Evolutionary conservation across 2,888 invertebrate species (phyloP).

Genomic region (Eilema sororculum): DNA sequence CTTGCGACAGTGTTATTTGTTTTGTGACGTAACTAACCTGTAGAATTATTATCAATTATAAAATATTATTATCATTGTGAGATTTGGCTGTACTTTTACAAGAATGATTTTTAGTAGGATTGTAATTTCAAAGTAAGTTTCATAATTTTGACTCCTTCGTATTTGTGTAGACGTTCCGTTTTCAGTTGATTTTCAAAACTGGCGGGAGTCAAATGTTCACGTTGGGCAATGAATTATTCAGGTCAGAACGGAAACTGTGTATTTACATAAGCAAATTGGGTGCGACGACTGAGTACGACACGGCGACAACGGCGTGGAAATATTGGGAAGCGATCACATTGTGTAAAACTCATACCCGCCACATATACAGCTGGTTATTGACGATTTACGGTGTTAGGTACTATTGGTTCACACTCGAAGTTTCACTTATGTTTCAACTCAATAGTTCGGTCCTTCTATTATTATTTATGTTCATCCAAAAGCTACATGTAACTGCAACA

Average conservation of each 20-base stretch:
- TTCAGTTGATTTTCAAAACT: conserved; percentile 82
- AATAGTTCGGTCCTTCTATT: background rate
- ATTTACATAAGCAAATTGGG: conserved; percentile 87
- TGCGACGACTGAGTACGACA: conserved; percentile 70
- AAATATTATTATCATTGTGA: too few relatives aligned
- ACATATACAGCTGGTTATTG: background rate
- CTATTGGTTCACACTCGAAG: background rate
- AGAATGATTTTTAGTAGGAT: conserved; percentile 15
- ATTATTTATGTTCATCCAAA: too few relatives aligned
- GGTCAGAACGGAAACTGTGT: conserved; percentile 82
- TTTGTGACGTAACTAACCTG: background rate
- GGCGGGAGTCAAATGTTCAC: conserved; percentile 75
- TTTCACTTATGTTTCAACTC: background rate
- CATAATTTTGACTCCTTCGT: conserved; percentile 72
- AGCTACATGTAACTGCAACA: too few relatives aligned
- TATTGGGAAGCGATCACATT: conserved; percentile 53
- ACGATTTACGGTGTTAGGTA: background rate
- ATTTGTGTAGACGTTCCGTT: conserved; percentile 71
- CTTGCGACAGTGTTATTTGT: background rate
- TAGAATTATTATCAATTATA: too few relatives aligned
- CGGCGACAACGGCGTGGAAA: conserved; percentile 55
- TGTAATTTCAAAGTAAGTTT: conserved; percentile 61
- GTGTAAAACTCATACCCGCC: conserved; percentile 41
- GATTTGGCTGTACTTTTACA: background rate
- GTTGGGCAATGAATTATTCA: conserved; percentile 84